Base-by-base conservation (phyloP, 2,113 vertebrate genomes). In the Boulengeromyrus knoepffleri region DNA sequence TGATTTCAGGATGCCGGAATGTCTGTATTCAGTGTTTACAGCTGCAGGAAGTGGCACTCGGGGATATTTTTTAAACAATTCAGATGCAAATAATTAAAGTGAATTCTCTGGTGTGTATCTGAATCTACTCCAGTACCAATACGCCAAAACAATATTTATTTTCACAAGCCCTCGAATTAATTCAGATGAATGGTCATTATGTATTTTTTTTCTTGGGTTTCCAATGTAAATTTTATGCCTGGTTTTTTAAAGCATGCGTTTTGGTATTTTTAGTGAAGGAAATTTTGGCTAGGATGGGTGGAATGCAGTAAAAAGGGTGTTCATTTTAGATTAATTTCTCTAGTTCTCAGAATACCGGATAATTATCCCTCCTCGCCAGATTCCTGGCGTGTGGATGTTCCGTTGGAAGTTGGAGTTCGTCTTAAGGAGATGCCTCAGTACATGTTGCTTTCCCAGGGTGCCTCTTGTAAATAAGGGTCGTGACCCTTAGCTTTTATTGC, bases 41-140 rank as follows among this genome's bases (percentile, higher is more conserved):
- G 66, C 92, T 93, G 92, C 92, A 92, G 36, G 90, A 92, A 92
- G 93, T 93, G 93, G 92, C 92, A 89, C 91, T n/a, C 3, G 24
- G n/a, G 47, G 91, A 91, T 88, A 88, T 39, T 89, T 70, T 87
- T 42, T 45, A 90, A 77, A 19, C 46, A 93, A 91, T 91, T 93
- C 91, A 52, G 45, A 47, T 88, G 50, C 93, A 85, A 90, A 88
- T 89, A 80, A 58, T 91, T 91, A 92, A 91, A 89, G 12, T n/a
- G n/a, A 53, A 53, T 21, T 42, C 45, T 47, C 74, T 27, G 36
- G 31, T 47, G 56, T 42, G 27, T 62, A 24, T 56, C 31, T 47
- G 85, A 53, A 87, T 31, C 17, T 45, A n/a, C 27, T 80, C 66
- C 88, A 89, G n/a, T n/a, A 31, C 88, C 70, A 77, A 80, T 80